Evolutionary conservation across 1,140 invertebrate species (phyloP).

Genomic region (Neodiprion fabricii): DNA sequence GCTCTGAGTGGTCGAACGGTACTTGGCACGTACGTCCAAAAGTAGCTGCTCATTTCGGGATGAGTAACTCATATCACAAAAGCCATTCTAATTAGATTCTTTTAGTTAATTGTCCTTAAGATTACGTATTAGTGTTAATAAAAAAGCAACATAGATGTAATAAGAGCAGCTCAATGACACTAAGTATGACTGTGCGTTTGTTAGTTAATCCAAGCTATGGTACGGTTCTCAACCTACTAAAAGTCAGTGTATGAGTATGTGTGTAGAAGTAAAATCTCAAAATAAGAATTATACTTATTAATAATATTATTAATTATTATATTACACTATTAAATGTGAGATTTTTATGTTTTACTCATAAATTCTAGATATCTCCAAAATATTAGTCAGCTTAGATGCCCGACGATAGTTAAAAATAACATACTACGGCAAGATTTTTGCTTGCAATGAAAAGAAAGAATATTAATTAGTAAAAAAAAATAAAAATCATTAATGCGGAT

Average conservation of each 20-base stretch:
- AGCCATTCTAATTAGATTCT: conserved; percentile 35
- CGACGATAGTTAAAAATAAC: background rate
- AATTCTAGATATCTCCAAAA: conserved; percentile 9
- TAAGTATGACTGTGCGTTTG: conserved; percentile 46
- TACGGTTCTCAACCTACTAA: conserved; percentile 39
- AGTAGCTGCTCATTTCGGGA: conserved; percentile 16
- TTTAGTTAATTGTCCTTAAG: conserved; percentile 37
- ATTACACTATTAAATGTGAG: background rate
- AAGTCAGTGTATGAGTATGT: conserved; percentile 39
- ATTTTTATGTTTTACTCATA: conserved; percentile 9
- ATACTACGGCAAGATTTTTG: background rate
- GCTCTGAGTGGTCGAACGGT: background rate
- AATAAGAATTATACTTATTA: conserved; percentile 39
- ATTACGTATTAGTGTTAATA: conserved; percentile 34
- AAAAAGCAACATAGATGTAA: conserved; percentile 39
- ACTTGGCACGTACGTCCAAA: conserved; percentile 6
- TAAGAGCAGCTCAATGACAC: conserved; percentile 57
- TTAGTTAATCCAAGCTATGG: conserved; percentile 38
- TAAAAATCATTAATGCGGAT: background rate
- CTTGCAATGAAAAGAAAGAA: background rate
- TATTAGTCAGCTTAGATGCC: background rate
- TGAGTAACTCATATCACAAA: conserved; percentile 28
- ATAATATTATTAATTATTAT: conserved; percentile 11
- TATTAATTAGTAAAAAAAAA: background rate
- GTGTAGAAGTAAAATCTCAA: conserved; percentile 42